Evolutionary conservation across 2,888 invertebrate genomes (phyloP).

Genomic region (Lumbricus terrestris): DNA sequence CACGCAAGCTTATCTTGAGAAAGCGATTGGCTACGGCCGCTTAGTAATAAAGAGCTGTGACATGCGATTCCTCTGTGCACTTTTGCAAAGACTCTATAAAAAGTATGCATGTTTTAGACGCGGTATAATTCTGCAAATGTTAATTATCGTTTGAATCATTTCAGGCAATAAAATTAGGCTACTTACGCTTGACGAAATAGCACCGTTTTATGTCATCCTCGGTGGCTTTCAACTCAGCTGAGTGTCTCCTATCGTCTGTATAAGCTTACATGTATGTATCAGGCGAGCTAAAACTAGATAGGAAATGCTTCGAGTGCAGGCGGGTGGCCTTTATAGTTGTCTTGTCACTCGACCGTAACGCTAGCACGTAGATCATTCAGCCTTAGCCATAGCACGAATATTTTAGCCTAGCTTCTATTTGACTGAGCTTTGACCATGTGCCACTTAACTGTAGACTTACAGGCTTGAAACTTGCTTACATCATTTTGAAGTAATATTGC

Average conservation of each 20-base stretch:
- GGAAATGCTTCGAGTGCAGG: background rate
- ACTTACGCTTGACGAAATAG: constrained; percentile 3
- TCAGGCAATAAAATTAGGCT: background rate
- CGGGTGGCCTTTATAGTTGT: background rate
- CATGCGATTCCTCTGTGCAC: background rate
- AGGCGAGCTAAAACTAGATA: background rate
- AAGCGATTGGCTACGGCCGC: too few relatives aligned
- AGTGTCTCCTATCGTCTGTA: background rate
- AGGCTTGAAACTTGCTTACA: background rate
- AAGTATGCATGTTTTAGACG: too few relatives aligned
- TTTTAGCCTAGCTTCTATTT: background rate
- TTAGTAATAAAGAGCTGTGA: too few relatives aligned
- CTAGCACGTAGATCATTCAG: background rate
- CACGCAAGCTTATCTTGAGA: too few relatives aligned
- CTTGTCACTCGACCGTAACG: background rate
- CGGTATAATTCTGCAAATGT: background rate
- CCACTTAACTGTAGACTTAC: background rate
- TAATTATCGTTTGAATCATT: background rate
- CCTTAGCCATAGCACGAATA: background rate
- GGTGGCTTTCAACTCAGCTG: background rate
- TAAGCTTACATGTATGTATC: too few relatives aligned
- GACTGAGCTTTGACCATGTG: background rate
- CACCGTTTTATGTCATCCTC: background rate
- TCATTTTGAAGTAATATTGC: background rate
- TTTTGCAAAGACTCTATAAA: too few relatives aligned